Percentiles rank a stretch among this genome's conserved stretches.
Evolutionary conservation across 2,888 invertebrate genomes (phyloP).

Genomic region (Drosophila niveifrons): DNA sequence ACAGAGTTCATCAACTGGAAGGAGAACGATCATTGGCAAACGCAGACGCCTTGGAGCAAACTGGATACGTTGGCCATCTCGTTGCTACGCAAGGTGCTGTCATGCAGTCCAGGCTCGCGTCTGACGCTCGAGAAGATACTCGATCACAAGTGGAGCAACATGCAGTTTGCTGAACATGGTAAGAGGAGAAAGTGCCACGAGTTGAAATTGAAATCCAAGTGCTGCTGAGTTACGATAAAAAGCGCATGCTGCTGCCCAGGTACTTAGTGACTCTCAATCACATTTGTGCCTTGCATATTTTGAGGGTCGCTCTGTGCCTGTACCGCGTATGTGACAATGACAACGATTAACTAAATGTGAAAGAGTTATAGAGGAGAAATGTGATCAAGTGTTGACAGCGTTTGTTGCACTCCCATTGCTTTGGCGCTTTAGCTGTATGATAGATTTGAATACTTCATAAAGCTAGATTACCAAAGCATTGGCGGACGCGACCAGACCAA

Average conservation of each 20-base stretch:
- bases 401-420: conserved; percentile 88
- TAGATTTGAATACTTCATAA: conserved; percentile 91
- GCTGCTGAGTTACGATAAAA: neutral
- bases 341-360: conserved; percentile 8
- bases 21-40: conserved; percentile 88
- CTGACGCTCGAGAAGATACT: conserved; percentile 89
- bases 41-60: conserved; percentile 92
- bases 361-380: neutral
- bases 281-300: conserved; percentile 75
- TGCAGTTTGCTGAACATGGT: conserved; percentile 85
- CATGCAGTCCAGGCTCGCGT: conserved; percentile 89
- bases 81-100: conserved; percentile 91
- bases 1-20: conserved; percentile 92
- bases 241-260: conserved; percentile 87
- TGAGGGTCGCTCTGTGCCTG: conserved; percentile 86
- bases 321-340: conserved; percentile 41
- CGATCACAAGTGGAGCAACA: conserved; percentile 91
- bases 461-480: conserved; percentile 98
- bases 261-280: conserved; percentile 94
- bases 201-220: neutral
- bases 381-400: neutral
- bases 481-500: conserved; percentile 83
- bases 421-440: conserved; percentile 97
- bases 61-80: conserved; percentile 91
- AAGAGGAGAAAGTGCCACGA: conserved; percentile 50